A percentile compares a stretch with the other conserved stretches of the same genome.
phyloP scores from a whole-genome alignment of 2,888 invertebrate genomes.

The Tenthredo mesomela region DNA sequence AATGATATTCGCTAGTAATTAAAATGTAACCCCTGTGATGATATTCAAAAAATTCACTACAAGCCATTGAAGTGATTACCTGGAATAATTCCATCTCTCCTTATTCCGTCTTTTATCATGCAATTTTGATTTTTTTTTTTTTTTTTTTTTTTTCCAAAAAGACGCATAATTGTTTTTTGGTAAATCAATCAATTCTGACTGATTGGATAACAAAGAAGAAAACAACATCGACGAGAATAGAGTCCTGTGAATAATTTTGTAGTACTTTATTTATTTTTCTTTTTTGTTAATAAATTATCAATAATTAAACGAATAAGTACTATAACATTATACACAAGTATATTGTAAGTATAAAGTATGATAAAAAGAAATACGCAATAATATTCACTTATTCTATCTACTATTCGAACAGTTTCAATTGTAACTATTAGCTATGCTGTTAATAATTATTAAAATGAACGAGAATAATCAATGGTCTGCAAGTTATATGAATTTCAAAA shows the following conservation, averaged over 20 bases:
- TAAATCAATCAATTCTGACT: not conserved
- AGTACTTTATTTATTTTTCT: not conserved
- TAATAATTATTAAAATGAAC: not conserved
- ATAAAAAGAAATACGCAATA: constrained; percentile 2
- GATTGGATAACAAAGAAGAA: not conserved
- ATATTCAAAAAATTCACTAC: no score
- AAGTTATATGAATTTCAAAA: not conserved
- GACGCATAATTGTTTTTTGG: not conserved
- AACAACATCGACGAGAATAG: not conserved
- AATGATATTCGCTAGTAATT: no score
- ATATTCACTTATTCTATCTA: constrained; percentile 13
- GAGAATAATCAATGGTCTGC: not conserved
- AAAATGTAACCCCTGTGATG: no score
- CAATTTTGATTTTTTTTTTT: no score
- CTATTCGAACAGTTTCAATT: not conserved
- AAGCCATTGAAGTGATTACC: no score
- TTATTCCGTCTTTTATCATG: no score
- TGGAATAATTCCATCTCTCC: no score
- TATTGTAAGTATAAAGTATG: constrained; percentile 5
- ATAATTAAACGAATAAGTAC: constrained; percentile 18
- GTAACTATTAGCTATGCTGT: constrained; percentile 1
- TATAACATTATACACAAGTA: constrained; percentile 11
- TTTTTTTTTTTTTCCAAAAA: no score
- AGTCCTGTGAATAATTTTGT: not conserved
- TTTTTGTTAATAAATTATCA: constrained; percentile 20